phyloP scores from a whole-genome alignment of 2,797 vertebrate species.

The Acrocephalus scirpaceus region DNA sequence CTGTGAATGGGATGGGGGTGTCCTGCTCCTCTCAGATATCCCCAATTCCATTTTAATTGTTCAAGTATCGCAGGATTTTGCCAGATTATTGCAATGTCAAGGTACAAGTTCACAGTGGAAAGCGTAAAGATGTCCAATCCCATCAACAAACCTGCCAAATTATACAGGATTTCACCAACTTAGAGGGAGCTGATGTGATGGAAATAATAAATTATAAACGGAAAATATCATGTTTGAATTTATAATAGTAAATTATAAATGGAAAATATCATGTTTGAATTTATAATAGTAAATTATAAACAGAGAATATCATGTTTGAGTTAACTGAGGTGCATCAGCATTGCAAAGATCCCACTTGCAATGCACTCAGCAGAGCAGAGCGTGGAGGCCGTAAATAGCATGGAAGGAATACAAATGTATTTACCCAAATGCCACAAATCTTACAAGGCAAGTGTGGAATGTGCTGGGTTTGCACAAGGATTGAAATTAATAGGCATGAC shows the following conservation, averaged over 20 bases:
- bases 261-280: background rate
- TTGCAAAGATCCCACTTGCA: background rate
- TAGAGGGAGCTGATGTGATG: background rate
- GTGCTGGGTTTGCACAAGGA: constrained; percentile 58
- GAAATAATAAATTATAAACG: background rate
- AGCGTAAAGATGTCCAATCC: background rate
- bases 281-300: background rate
- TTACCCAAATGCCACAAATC: constrained; percentile 44
- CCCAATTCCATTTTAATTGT: background rate
- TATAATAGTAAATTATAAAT: background rate
- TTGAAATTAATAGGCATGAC: constrained; percentile 72
- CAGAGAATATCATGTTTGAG: background rate
- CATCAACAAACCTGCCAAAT: background rate
- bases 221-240: background rate
- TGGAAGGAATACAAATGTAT: constrained; percentile 64
- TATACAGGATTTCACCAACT: background rate
- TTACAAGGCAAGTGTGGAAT: constrained; percentile 16
- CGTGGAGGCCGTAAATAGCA: constrained; percentile 4
- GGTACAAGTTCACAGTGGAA: background rate
- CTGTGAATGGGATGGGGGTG: background rate
- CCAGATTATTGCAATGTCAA: background rate
- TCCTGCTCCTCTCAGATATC: background rate
- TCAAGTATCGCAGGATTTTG: background rate
- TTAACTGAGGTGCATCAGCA: background rate
- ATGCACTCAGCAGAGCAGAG: background rate